Conservation (phyloP, 2,113 vertebrate genomes). For the Spea bombifrons region DNA sequence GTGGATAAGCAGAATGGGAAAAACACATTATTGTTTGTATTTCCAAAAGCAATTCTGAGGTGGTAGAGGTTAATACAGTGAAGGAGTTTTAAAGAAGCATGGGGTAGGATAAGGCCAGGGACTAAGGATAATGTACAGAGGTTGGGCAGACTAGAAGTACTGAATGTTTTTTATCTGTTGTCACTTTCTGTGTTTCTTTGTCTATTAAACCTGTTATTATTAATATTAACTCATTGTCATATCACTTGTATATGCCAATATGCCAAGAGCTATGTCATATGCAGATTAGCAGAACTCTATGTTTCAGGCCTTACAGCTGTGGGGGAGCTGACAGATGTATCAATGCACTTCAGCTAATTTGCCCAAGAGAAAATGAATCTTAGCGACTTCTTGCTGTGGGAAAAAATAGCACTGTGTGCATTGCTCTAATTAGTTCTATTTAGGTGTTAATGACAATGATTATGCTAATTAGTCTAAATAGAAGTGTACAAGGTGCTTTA, state of each 20-base stretch:
- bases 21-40: too few relatives aligned
- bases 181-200: too few relatives aligned
- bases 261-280: constrained; percentile 9
- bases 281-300: constrained; percentile 13
- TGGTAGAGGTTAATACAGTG: too few relatives aligned
- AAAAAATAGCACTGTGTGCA: constrained; percentile 41
- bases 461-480: constrained; percentile 39
- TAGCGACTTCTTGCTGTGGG: constrained; percentile 26
- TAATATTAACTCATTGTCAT: neutral
- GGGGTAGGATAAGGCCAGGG: too few relatives aligned
- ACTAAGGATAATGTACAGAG: too few relatives aligned
- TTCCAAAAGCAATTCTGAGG: too few relatives aligned
- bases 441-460: constrained; percentile 45
- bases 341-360: constrained; percentile 40
- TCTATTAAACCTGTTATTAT: too few relatives aligned
- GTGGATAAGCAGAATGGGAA: neutral
- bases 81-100: too few relatives aligned
- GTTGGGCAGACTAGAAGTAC: too few relatives aligned
- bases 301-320: constrained; percentile 27
- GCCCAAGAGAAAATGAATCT: constrained; percentile 38
- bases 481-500: constrained; percentile 25
- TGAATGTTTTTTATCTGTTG: too few relatives aligned
- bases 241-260: neutral
- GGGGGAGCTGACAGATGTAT: constrained; percentile 39
- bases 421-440: constrained; percentile 44